A percentile compares a stretch with the other conserved stretches of the same genome.
Conservation (phyloP, 2,797 vertebrate species). For the Pantherophis alleghaniensis region DNA sequence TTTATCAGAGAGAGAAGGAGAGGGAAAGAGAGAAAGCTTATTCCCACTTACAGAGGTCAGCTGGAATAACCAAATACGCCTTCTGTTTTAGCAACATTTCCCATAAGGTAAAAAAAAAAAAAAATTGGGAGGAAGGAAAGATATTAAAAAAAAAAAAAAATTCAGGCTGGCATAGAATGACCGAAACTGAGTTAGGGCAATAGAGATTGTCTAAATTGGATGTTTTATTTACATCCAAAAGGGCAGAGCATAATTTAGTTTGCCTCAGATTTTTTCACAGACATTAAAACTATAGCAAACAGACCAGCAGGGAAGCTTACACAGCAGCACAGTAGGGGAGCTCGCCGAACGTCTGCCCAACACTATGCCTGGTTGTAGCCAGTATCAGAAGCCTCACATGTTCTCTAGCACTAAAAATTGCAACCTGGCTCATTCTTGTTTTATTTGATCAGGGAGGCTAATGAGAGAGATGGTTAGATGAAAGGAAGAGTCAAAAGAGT, state of each 20-base stretch:
- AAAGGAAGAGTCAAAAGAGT: constrained; percentile 55
- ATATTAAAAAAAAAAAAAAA: constrained; percentile 9
- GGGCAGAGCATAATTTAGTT: constrained; percentile 75
- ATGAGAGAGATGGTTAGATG: constrained; percentile 3
- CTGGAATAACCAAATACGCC: constrained; percentile 17
- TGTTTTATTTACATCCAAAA: constrained; percentile 74
- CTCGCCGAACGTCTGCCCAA: constrained; percentile 71
- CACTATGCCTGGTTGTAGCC: constrained; percentile 73
- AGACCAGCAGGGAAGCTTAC: constrained; percentile 76
- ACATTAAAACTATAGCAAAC: constrained; percentile 82
- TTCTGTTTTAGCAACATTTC: constrained; percentile 57
- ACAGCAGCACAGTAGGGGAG: constrained; percentile 77
- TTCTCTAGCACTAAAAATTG: constrained; percentile 73
- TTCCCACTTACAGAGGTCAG: neutral
- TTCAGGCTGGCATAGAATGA: constrained; percentile 52
- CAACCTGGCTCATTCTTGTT: constrained; percentile 66
- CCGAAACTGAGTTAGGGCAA: constrained; percentile 60
- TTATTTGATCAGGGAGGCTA: neutral
- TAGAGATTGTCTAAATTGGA: constrained; percentile 66
- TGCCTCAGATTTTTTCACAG: constrained; percentile 79
- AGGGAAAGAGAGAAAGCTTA: neutral
- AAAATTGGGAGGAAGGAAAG: neutral
- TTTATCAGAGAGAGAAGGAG: neutral
- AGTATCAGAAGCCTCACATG: constrained; percentile 73
- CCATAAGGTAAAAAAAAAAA: constrained; percentile 18